Evolutionary conservation across 2,797 vertebrate species (phyloP), one percentile per base, ranked within the genome.

Genomic region (Sebastes steindachneri): DNA sequence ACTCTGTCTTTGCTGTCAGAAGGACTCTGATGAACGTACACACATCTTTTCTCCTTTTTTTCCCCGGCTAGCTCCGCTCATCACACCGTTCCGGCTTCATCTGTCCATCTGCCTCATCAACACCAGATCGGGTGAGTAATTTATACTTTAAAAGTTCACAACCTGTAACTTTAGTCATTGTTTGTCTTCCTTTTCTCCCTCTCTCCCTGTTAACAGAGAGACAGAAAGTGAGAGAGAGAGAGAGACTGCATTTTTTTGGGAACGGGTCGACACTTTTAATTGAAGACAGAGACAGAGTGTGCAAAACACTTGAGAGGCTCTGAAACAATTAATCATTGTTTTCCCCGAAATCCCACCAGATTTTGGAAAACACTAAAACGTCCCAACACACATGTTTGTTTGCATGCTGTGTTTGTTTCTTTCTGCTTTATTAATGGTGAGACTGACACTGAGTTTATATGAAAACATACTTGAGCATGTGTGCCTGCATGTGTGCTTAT

Each of bases 1-100:
- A 79, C 89, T 92, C 90, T 91, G 89, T 89, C 91, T 93, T 80
- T 83, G 92, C 95, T 92, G 94, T 91, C 91, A 91, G 91, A 94
- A 91, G 88, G 89, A 93, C 88, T 88, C 81, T 88, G 92, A 94
- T 93, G 92, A 94, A 93, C 88, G 82, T 89, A 85, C 87, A 91
- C 88, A 89, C 87, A 79, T 90, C 88, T 92, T 87, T 87, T 89
- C 88, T 87, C 69, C 83, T 23, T 45, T 60, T 60, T 81, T 60
- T 81, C 82, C 87, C 88, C 73, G 87, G 82, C 88, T 82, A 45
- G 75, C 77, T 81, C 80, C 7, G 65, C 86, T 91, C 85, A 82
- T 90, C 90, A 68, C 85, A 82, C 73, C 51, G 12, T 60, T 80
- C 67, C 79, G 82, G 26, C 87, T 84, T 69, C 83, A 88, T 88